Evolutionary conservation across 2,113 vertebrate genomes (phyloP).

Genomic region (Phainopepla nitens): DNA sequence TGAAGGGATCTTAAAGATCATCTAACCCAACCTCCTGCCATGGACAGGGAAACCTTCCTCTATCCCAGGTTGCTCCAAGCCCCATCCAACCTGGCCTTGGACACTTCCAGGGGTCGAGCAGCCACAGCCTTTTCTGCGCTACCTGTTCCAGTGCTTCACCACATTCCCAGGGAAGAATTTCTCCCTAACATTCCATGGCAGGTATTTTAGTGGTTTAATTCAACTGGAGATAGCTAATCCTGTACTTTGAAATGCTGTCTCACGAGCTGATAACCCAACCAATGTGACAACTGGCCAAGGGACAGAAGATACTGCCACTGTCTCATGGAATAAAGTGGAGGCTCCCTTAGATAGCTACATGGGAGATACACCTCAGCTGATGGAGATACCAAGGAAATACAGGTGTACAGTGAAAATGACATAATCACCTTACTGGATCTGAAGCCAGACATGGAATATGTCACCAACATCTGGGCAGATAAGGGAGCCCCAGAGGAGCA

Average conservation of each 20-base stretch:
- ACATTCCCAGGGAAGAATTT: background rate
- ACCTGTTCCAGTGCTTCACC: background rate
- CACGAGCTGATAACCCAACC: conserved; percentile 66
- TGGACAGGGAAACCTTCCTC: background rate
- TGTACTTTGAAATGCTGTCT: background rate
- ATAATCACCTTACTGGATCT: conserved; percentile 64
- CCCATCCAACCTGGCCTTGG: background rate
- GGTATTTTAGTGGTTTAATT: background rate
- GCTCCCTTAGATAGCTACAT: conserved; percentile 77
- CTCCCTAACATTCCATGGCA: background rate
- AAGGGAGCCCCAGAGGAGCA: conserved; percentile 69
- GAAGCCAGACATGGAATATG: conserved; percentile 75
- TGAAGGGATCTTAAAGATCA: background rate
- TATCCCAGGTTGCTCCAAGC: background rate
- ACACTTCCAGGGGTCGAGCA: background rate
- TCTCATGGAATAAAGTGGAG: conserved; percentile 76
- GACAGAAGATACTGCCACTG: conserved; percentile 73
- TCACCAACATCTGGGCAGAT: conserved; percentile 73
- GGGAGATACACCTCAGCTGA: conserved; percentile 75
- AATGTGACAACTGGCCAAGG: conserved; percentile 67
- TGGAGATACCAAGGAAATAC: conserved; percentile 68
- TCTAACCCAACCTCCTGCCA: background rate
- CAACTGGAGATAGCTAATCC: background rate
- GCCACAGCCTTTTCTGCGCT: too few species aligned
- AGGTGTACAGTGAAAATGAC: conserved; percentile 62